Base-by-base conservation (phyloP, 2,797 vertebrate species). In the Rhinella marina region DNA sequence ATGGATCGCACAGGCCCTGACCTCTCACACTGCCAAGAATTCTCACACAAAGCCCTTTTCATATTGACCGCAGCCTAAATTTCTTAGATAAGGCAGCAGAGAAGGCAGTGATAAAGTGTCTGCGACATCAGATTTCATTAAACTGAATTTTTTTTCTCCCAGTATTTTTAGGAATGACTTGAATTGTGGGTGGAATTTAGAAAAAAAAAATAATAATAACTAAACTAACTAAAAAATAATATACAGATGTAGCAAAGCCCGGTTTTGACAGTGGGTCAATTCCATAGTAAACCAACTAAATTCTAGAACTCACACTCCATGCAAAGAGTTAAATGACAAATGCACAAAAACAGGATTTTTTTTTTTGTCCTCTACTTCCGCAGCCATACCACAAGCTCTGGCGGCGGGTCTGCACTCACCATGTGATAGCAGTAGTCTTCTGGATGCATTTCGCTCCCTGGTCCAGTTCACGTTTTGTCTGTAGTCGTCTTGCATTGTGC, bases 21-120 rank as follows among this genome's bases (percentile, higher is more conserved):
- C 95, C 96, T 95, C 94, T 93, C 93, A 92, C 93, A 93, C 95
- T 90, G 86, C 93, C 90, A 92, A 94, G 93, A 94, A 96, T 95
- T 95, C 93, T 94, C 92, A 92, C 95, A 96, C 94, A 96, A 96
- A 97, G 95, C 96, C 81, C 94, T 94, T 95, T 96, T 95, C 94
- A 94, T 88, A 90, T 89, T 91, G 91, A 92, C 91, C 84, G 72
- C 91, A 91, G 92, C 87, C 91, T 90, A 91, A 89, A 91, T 93
- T 90, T 91, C 90, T 89, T 91, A 93, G 93, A 95, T 94, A 93
- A 94, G 91, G 88, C 90, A 77, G 91, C 17, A 48, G 93, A 92
- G 92, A 89, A 90, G 90, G 91, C 82, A 89, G 91, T 86, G 91
- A 16, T 8, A 88, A 88, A 92, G 91, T 90, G 82, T 59, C 64